Evolutionary conservation across 2,888 invertebrate genomes (phyloP).

Genomic region (Lamellibrachia satsuma): DNA sequence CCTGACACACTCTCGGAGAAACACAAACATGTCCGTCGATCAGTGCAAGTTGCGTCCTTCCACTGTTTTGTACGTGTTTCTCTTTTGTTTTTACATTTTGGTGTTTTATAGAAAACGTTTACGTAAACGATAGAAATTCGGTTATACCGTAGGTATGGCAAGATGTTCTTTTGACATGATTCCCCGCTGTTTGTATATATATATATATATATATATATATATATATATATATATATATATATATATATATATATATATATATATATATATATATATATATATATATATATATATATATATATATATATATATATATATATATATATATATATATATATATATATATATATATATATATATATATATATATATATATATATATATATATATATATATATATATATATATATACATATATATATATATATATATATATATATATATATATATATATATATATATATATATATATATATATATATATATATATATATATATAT

Average conservation of each 20-base stretch:
- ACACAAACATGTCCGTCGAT: not conserved
- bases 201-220: not conserved
- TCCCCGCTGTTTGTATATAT: not conserved
- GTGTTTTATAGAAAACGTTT: constrained; percentile 6
- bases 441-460: too few relatives aligned
- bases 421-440: not conserved
- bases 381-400: too few relatives aligned
- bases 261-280: too few relatives aligned
- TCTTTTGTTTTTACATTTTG: constrained; percentile 17
- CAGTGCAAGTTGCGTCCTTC: not conserved
- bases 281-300: too few relatives aligned
- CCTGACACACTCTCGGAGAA: not conserved
- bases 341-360: too few relatives aligned
- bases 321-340: too few relatives aligned
- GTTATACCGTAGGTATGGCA: constrained; percentile 1
- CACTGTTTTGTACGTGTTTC: constrained; percentile 17
- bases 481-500: not conserved
- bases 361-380: too few relatives aligned
- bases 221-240: not conserved
- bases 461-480: too few relatives aligned
- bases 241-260: not conserved
- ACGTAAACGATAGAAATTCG: constrained; percentile 17
- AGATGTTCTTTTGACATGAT: constrained; percentile 11
- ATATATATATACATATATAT: too few relatives aligned
- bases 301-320: too few relatives aligned